A percentile compares a stretch with the other conserved stretches of the same genome.
Conservation (phyloP, 1,140 invertebrate genomes). For the Vanessa tameamea region DNA sequence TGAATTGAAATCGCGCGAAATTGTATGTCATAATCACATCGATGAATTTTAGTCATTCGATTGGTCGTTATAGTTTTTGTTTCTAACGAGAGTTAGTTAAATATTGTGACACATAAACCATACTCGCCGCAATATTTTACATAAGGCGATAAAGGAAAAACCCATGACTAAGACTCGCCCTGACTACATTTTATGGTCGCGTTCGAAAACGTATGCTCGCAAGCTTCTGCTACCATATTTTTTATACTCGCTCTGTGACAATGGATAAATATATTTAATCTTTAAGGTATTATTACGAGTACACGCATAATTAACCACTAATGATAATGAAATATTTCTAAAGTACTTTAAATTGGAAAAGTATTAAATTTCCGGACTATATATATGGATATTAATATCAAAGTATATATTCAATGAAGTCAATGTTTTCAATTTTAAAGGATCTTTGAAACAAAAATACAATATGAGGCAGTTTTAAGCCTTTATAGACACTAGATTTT, state of each 20-base stretch:
- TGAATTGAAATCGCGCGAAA: not conserved
- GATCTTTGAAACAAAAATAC: too few species aligned
- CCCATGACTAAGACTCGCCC: constrained; percentile 12
- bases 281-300: not conserved
- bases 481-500: too few species aligned
- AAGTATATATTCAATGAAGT: too few species aligned
- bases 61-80: not conserved
- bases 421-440: too few species aligned
- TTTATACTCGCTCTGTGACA: not conserved
- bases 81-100: not conserved
- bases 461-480: too few species aligned
- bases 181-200: not conserved
- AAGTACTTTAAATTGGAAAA: too few species aligned
- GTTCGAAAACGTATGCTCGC: not conserved
- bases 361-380: too few species aligned
- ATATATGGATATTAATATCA: too few species aligned
- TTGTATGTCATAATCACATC: not conserved
- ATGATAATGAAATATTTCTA: not conserved
- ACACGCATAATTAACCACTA: not conserved
- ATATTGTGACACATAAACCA: not conserved
- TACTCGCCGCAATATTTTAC: constrained; percentile 11
- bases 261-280: not conserved
- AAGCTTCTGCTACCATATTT: not conserved
- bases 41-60: not conserved
- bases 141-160: constrained; percentile 21